Base-by-base conservation (phyloP, 1,140 invertebrate genomes). In the Platyscapa corneri region DNA sequence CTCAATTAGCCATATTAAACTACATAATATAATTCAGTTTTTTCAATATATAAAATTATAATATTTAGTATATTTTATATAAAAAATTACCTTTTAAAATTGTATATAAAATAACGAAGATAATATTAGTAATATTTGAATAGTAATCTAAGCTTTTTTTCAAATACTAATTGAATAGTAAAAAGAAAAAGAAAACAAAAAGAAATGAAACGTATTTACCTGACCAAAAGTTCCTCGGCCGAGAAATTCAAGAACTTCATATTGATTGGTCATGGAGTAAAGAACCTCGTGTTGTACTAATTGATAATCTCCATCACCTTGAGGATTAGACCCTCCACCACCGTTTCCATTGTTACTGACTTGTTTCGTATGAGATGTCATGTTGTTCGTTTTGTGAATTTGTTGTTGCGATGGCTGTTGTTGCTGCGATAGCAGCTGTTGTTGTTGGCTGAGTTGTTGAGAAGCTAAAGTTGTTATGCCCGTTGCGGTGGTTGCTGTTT, bases 221-320 rank as follows among this genome's bases (percentile, higher is more conserved):
- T 99, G 99, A 86, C 99, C 99, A 94, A 99, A 99, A 78, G 99
- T 99, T 88, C 99, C 98, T 88, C 99, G 96, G 88, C 99, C 99
- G 87, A 99, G 95, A 94, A 99, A 99, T 94, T 99, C 99, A 89
- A 99, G 95, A 85, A 99, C 99, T 94, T 99, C 98, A 94, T 99
- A 99, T 91, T 98, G 97, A 88, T 96, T 96, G 65, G 95, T 97
- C 93, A 97, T 97, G 82, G 98, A 99, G 94, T 98, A 99, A 86
- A 99, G 96, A 87, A 99, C 98, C 94, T 99, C 99, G 94, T 99
- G 98, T 93, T 99, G 98, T 49, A 99, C 98, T 91, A 99, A 95
- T 93, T 99, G 98, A 94, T 99, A 99, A 94, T 99, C 99, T 72
- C 99, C 99, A 94, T 99, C 98, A 89, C 96, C 95, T 91, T 97